phyloP scores from a whole-genome alignment of 2,113 vertebrate species.

The Corvus moneduloides region DNA sequence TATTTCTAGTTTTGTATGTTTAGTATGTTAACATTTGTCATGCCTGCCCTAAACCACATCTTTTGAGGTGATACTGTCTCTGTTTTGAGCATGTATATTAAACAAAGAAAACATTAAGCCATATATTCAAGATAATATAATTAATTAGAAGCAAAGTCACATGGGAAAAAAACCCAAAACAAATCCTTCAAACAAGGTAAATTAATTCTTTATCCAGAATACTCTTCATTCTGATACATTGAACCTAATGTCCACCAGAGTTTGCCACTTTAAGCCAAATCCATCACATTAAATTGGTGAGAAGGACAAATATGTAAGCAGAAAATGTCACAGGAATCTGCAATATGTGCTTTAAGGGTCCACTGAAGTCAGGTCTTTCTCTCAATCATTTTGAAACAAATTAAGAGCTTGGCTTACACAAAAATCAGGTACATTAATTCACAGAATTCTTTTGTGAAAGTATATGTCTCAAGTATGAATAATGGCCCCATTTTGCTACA shows the following conservation, averaged over 20 bases:
- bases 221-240: background rate
- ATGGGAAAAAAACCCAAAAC: rapidly evolving
- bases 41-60: background rate
- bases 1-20: background rate
- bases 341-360: background rate
- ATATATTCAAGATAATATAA: background rate
- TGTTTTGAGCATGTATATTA: background rate
- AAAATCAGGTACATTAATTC: background rate
- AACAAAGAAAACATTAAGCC: background rate
- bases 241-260: background rate
- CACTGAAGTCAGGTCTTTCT: background rate
- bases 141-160: background rate
- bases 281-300: background rate
- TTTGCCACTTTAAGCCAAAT: background rate
- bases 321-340: background rate
- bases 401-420: background rate
- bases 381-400: background rate
- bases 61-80: background rate
- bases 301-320: background rate
- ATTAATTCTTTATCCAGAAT: background rate
- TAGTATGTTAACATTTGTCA: background rate
- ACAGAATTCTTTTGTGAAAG: background rate
- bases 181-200: background rate
- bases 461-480: background rate
- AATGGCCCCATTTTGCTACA: background rate